Evolutionary conservation across 2,113 vertebrate species (phyloP).

Genomic region (Butorides virescens): DNA sequence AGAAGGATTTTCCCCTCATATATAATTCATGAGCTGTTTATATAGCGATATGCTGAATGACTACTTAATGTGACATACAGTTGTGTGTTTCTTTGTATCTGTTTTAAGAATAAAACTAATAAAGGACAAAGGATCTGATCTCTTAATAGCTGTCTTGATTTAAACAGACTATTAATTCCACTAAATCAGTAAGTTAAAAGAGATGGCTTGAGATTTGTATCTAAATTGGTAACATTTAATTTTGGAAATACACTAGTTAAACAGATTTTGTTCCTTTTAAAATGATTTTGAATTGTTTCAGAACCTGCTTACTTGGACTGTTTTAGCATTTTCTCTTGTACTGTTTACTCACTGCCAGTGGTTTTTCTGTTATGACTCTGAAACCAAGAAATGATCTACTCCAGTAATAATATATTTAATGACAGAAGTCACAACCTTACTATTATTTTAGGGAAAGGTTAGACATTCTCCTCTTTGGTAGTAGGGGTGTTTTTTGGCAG

Average conservation of each 20-base stretch:
- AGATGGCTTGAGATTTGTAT: neutral
- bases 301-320: neutral
- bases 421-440: neutral
- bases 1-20: neutral
- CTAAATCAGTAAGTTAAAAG: neutral
- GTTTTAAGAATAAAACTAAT: constrained; percentile 5
- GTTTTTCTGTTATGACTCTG: neutral
- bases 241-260: neutral
- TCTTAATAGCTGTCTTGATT: neutral
- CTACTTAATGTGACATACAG: neutral
- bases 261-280: neutral
- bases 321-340: neutral
- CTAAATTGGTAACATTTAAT: neutral
- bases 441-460: neutral
- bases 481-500: neutral
- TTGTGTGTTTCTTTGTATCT: neutral
- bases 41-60: neutral
- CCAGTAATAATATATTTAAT: neutral
- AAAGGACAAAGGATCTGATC: constrained; percentile 18
- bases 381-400: neutral
- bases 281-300: neutral
- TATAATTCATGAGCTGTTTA: constrained; percentile 43
- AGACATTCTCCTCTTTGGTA: neutral
- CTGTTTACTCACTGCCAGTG: neutral
- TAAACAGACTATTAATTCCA: neutral